These are phyloP conservation scores for Ceramica pisi DNA, from an alignment of 2,888 invertebrate species.

Conservation along the genomic window DNA sequence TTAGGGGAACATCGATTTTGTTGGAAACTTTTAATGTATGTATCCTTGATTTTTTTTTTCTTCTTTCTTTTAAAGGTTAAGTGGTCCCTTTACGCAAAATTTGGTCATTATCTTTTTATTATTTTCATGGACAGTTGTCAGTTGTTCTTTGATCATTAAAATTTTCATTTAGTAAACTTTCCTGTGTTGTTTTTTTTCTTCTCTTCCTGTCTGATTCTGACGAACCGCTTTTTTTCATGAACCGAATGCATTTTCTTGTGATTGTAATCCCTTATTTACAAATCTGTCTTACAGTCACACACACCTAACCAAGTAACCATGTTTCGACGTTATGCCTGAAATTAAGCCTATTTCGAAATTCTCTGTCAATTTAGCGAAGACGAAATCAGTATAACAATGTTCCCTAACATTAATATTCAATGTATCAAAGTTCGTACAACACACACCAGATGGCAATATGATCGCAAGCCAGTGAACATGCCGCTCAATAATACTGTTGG, in stretches of 20 bases:
- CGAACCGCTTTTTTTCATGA: neutral
- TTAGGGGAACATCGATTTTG: conserved; percentile 49
- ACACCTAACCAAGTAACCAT: neutral
- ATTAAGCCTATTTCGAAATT: neutral
- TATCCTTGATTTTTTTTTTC: conserved; percentile 11
- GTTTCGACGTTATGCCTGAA: neutral
- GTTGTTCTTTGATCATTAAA: neutral
- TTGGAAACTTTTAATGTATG: conserved; percentile 52
- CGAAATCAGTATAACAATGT: conserved; percentile 28
- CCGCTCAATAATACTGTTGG: conserved; percentile 42
- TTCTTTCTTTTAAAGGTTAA: conserved; percentile 42
- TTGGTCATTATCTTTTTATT: neutral
- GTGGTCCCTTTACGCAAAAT: conserved; percentile 9
- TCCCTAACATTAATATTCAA: conserved; percentile 48
- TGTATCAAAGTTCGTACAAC: conserved; percentile 45
- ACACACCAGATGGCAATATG: conserved; percentile 43
- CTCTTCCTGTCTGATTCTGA: neutral
- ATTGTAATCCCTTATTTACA: neutral
- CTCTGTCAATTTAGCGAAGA: conserved; percentile 24
- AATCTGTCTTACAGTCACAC: neutral
- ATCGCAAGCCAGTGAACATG: conserved; percentile 33
- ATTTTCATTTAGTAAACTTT: neutral
- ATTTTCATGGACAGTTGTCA: neutral
- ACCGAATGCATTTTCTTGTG: neutral
- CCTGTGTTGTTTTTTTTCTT: too few relatives aligned